A percentile compares a stretch with the other conserved stretches of the same genome.
Conservation (phyloP, 1,140 invertebrate species). For the Drosophila melanica region DNA sequence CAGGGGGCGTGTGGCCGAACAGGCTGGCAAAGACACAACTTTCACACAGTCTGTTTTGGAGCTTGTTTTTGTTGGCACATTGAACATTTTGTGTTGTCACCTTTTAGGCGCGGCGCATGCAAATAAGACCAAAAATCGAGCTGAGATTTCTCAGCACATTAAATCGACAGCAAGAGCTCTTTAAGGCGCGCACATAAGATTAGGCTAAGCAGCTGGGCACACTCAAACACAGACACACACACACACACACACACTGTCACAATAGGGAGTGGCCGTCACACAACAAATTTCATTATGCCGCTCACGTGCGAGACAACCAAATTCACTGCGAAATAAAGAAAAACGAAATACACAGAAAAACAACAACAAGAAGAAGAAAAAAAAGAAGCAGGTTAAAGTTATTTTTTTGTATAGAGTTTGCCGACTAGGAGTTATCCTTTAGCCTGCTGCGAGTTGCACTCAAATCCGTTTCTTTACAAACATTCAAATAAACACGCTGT, state of each 20-base stretch:
- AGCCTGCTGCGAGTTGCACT: too few species aligned
- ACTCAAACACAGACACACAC: constrained; percentile 41
- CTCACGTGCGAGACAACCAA: constrained; percentile 83
- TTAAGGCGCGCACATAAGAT: constrained; percentile 75
- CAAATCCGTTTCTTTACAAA: too few species aligned
- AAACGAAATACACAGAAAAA: constrained; percentile 52
- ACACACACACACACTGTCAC: constrained; percentile 28
- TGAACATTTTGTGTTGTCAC: constrained; percentile 81
- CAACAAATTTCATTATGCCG: constrained; percentile 75
- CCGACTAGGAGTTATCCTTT: too few species aligned
- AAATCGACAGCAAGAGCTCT: constrained; percentile 69
- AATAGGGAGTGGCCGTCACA: constrained; percentile 65
- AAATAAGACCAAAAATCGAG: constrained; percentile 64
- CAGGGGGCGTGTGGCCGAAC: not conserved
- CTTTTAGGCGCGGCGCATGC: constrained; percentile 65
- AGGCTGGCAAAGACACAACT: constrained; percentile 33
- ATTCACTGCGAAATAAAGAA: constrained; percentile 81
- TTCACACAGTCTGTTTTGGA: constrained; percentile 38
- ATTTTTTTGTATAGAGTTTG: too few species aligned
- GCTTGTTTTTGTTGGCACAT: constrained; percentile 76
- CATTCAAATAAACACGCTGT: too few species aligned
- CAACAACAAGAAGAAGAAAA: constrained; percentile 29
- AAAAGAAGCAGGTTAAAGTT: not conserved
- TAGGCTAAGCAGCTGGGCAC: constrained; percentile 79
- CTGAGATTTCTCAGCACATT: constrained; percentile 76